Conservation (phyloP, 2,113 vertebrate genomes). For the Mirza zaza region DNA sequence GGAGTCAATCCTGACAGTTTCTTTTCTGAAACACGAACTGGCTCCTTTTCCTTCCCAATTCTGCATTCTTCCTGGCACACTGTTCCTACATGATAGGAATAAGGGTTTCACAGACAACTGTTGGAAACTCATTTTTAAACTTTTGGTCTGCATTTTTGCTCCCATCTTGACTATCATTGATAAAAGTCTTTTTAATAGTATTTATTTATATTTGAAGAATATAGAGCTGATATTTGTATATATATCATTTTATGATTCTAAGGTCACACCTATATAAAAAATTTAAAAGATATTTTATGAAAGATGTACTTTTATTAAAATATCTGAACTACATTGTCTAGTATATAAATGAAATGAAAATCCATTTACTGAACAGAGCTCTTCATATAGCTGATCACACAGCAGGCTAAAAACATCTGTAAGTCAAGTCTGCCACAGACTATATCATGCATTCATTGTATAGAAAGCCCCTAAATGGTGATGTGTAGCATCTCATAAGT, state of each 20-base stretch:
- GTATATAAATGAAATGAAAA: not conserved
- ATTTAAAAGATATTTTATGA: not conserved
- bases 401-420: not conserved
- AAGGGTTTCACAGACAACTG: not conserved
- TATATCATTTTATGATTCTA: not conserved
- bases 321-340: not conserved
- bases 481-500: not conserved
- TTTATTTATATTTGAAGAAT: not conserved
- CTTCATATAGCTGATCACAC: not conserved
- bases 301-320: slow-evolving; percentile 19
- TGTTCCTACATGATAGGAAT: not conserved
- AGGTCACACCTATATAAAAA: not conserved
- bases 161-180: not conserved
- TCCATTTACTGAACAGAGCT: not conserved
- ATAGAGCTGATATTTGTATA: not conserved
- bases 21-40: not conserved
- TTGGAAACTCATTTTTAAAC: not conserved
- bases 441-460: not conserved
- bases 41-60: not conserved
- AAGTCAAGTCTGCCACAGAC: not conserved
- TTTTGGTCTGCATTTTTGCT: not conserved
- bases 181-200: slow-evolving; percentile 7
- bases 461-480: not conserved
- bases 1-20: not conserved
- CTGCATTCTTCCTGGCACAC: not conserved